Percentiles rank a stretch among this genome's conserved stretches.
These are phyloP conservation scores for Zoanthus gigantus DNA, from an alignment of 92 coral and sea anemone species.

Conservation along the genomic window DNA sequence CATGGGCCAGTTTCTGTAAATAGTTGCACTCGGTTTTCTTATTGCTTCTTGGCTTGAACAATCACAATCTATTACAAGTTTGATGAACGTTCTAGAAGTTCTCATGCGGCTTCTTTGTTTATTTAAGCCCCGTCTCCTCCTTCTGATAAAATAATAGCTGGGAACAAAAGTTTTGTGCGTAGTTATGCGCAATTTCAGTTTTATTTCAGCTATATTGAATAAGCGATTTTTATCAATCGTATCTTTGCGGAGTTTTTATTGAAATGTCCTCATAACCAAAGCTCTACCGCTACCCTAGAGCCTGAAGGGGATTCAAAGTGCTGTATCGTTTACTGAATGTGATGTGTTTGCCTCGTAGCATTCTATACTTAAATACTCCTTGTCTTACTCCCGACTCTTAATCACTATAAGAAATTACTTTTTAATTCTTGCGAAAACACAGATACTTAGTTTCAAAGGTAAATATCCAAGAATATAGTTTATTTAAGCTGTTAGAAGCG, in stretches of 20 bases:
- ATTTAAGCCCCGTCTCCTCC: not conserved
- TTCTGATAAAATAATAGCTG: not conserved
- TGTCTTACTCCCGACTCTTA: not conserved
- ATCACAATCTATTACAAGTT: not conserved
- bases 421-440: conserved; percentile 6
- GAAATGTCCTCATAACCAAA: not conserved
- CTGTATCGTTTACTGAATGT: conserved; percentile 8
- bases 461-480: not conserved
- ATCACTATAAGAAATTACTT: not conserved
- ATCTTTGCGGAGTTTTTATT: conserved; percentile 21
- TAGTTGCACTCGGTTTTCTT: not conserved
- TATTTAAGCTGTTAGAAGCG: not conserved
- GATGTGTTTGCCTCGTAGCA: conserved; percentile 30
- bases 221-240: not conserved
- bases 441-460: not conserved
- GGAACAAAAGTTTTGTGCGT: not conserved
- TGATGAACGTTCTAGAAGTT: not conserved
- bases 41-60: not conserved
- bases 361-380: not conserved
- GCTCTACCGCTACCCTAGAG: not conserved
- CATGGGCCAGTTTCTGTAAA: too few species aligned
- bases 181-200: conserved; percentile 15
- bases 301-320: conserved; percentile 11
- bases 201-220: conserved; percentile 26
- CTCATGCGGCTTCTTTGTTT: conserved; percentile 29